phyloP scores from a whole-genome alignment of 2,113 vertebrate genomes.

The Fukomys damarensis region DNA sequence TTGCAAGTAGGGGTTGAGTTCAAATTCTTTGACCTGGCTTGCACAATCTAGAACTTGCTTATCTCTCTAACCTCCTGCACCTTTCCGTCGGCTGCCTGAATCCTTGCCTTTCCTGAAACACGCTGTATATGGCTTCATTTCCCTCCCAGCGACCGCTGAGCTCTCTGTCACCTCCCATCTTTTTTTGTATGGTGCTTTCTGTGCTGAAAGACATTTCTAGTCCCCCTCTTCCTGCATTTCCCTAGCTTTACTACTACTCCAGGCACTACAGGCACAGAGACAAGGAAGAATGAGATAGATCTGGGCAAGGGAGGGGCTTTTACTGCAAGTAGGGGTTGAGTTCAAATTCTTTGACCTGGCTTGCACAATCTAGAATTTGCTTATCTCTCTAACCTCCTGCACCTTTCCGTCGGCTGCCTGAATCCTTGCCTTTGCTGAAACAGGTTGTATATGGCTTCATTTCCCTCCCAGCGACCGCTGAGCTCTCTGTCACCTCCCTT shows the following conservation, averaged over 20 bases:
- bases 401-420: not conserved
- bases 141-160: not conserved
- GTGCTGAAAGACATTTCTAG: not conserved
- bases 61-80: not conserved
- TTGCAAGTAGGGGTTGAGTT: not conserved
- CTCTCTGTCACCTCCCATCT: fast-evolving
- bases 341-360: not conserved
- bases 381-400: not conserved
- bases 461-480: not conserved
- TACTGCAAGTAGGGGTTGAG: not conserved
- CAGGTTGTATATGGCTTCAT: not conserved
- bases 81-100: not conserved
- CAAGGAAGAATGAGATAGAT: not conserved
- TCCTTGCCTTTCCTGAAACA: not conserved
- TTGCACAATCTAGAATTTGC: not conserved
- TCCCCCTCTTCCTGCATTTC: not conserved
- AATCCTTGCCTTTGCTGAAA: not conserved
- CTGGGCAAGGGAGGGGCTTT: not conserved
- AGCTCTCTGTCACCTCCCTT: fast-evolving
- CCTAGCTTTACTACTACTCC: too few species aligned
- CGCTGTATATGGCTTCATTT: not conserved
- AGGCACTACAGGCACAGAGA: not conserved
- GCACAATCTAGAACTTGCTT: not conserved
- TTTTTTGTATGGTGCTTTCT: not conserved
- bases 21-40: not conserved